Evolutionary conservation across 2,888 invertebrate genomes (phyloP).

Genomic region (Chrysolina oricalcia): DNA sequence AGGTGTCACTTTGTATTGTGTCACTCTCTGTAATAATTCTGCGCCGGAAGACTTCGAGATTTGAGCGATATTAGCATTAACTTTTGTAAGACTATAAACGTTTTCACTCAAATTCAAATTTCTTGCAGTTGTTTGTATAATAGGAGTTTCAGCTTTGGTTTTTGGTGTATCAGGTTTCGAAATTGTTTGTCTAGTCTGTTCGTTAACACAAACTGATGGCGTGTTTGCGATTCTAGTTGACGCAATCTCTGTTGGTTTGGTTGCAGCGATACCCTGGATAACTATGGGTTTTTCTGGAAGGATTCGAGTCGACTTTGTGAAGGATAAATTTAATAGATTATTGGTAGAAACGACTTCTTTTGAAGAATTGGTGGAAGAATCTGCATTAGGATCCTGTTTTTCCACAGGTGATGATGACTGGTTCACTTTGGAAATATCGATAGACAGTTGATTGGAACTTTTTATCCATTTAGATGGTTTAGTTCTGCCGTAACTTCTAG

Average conservation of each 20-base stretch:
- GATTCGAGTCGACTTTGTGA: background rate
- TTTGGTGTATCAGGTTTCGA: background rate
- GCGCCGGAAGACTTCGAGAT: background rate
- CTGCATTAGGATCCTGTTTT: background rate
- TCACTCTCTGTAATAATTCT: background rate
- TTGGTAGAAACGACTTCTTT: slow-evolving; percentile 23
- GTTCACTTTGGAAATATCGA: background rate
- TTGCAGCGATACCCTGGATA: background rate
- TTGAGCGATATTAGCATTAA: background rate
- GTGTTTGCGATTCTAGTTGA: background rate
- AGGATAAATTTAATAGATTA: slow-evolving; percentile 15
- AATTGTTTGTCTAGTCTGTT: background rate
- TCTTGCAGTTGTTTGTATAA: no score
- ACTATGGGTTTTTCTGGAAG: background rate
- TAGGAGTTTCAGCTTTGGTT: background rate
- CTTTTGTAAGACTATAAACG: background rate
- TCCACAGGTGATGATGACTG: slow-evolving; percentile 10
- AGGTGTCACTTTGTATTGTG: background rate
- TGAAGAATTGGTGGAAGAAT: background rate
- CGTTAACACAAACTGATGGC: background rate
- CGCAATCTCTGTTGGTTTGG: no score
- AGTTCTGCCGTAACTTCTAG: slow-evolving; percentile 28
- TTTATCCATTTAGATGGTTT: slow-evolving; percentile 22
- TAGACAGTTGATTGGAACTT: slow-evolving; percentile 8
- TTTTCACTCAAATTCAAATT: no score